These are phyloP conservation scores for Bungarus multicinctus DNA, from an alignment of 2,113 vertebrate genomes.

Conservation along the genomic window DNA sequence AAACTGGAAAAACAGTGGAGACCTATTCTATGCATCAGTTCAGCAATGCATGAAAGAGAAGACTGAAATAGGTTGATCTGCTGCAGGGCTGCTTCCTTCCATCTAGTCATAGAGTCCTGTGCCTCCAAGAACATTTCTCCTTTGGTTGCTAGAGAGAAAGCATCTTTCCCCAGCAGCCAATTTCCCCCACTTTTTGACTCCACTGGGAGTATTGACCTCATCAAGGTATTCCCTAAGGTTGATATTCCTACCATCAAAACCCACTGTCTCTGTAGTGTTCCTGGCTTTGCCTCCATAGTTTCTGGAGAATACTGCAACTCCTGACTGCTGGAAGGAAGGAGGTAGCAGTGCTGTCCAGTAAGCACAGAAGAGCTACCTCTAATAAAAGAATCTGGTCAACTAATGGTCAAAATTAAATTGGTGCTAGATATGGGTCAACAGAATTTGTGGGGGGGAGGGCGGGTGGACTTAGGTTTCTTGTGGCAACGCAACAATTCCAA, in stretches of 20 bases:
- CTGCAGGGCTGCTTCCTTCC: not conserved
- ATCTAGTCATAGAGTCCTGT: not conserved
- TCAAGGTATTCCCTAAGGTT: not conserved
- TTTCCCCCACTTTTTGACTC: not conserved
- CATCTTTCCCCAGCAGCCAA: not conserved
- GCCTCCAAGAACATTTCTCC: not conserved
- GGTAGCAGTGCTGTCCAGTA: not conserved
- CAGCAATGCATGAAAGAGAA: not conserved
- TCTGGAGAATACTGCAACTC: not conserved
- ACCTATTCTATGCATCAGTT: not conserved
- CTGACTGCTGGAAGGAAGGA: not conserved
- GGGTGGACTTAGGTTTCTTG: not conserved
- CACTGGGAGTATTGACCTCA: not conserved
- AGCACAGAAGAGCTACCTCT: not conserved
- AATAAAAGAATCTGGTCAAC: not conserved
- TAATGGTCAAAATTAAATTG: not conserved
- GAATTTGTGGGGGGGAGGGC: not conserved
- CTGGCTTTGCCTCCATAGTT: not conserved
- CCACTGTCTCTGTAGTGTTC: not conserved
- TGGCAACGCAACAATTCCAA: not conserved
- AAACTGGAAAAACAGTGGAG: not conserved
- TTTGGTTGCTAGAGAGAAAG: not conserved
- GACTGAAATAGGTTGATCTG: not conserved
- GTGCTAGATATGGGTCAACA: not conserved
- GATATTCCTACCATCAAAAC: not conserved